Base-by-base conservation (phyloP, 2,797 vertebrate genomes). In the Mus caroli region DNA sequence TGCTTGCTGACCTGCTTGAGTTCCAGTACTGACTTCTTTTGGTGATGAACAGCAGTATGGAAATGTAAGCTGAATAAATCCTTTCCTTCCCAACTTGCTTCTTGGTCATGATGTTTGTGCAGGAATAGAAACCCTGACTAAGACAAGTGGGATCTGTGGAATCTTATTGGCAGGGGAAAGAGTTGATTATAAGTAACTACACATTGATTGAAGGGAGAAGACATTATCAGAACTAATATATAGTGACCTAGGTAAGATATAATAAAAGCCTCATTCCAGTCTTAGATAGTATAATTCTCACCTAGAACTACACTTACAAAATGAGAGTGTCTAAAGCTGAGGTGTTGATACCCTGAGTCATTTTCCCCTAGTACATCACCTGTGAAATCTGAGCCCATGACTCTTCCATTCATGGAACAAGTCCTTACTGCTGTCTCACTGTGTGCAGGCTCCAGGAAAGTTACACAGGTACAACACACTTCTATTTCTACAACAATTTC, bases 81-180 rank as follows among this genome's bases (percentile, higher is more conserved):
- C 26, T 64, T 64, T 31, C 62, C 62, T 64, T 26, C 26, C 26
- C 62, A 64, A 64, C 62, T 64, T 64, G 62, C 62, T 64, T 64
- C 62, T 64, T 64, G 10, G 62, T 64, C 62, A 31, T 64, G 62
- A 64, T 64, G 26, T 64, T 64, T 64, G 62, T 64, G 26, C 62
- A 64, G 62, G 62, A 28, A 28, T 64, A 64, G 62, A 28, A 64
- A 64, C 3, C 26, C 62, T 62, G 22, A 60, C 58, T 26, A 64
- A 28, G 26, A 28, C 26, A 6, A 58, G 31, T 82, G 43, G 37
- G 2, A 88, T 80, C 40, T 50, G 20, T 78, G 50, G 64, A 95
- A 46, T 69, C 46, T 85, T 80, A 85, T 10, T 46, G 12, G n/a
- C 90, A 94, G 69, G 50, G 56, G 14, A 89, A 80, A 96, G 94